These are phyloP conservation scores for Hafferia zeledoni DNA, from an alignment of 2,797 vertebrate genomes.

Conservation along the genomic window DNA sequence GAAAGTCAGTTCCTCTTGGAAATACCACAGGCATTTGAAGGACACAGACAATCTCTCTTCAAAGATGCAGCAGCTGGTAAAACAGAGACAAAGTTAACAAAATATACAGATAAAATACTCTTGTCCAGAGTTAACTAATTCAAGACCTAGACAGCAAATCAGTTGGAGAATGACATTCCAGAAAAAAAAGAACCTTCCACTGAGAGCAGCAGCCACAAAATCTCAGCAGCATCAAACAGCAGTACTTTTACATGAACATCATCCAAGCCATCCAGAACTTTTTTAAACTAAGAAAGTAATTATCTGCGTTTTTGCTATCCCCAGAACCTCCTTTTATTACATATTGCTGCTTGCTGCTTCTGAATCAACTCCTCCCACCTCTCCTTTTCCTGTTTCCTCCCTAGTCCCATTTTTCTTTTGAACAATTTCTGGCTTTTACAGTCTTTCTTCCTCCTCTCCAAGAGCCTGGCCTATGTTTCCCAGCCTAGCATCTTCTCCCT, in stretches of 20 bases:
- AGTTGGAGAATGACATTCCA: background rate
- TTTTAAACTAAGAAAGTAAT: background rate
- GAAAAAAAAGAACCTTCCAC: background rate
- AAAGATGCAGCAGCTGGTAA: background rate
- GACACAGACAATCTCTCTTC: background rate
- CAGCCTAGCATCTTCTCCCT: background rate
- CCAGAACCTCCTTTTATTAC: background rate
- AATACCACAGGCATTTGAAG: slow-evolving; percentile 12
- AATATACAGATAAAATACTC: background rate
- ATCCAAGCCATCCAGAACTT: background rate
- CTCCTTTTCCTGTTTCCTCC: background rate
- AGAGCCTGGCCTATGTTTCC: background rate
- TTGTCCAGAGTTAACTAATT: background rate
- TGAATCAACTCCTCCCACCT: background rate
- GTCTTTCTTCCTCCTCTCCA: background rate
- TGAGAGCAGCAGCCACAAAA: background rate
- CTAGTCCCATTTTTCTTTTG: background rate
- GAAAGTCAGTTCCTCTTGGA: background rate
- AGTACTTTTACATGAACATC: background rate
- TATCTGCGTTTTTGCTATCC: background rate
- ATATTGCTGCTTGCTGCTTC: background rate
- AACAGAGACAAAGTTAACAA: background rate
- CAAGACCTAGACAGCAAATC: background rate
- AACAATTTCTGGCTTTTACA: background rate
- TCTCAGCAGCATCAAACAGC: background rate